Evolutionary conservation across 2,888 invertebrate genomes (phyloP).

Genomic region (Drosophila imparisetae): DNA sequence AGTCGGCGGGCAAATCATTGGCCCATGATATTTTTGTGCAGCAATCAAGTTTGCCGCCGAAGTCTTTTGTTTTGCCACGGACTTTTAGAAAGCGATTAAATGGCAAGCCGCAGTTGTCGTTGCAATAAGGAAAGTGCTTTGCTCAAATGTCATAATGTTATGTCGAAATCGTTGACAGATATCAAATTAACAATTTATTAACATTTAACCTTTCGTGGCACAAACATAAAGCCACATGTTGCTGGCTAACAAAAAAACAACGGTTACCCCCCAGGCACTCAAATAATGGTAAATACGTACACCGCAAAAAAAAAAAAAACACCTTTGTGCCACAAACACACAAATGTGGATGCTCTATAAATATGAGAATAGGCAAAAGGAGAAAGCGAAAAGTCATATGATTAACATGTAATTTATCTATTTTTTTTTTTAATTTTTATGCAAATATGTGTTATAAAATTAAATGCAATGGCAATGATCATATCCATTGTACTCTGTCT

Average conservation of each 20-base stretch:
- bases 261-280: constrained; percentile 45
- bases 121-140: constrained; percentile 60
- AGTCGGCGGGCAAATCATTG: constrained; percentile 35
- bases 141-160: constrained; percentile 63
- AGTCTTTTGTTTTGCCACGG: constrained; percentile 52
- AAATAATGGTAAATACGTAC: constrained; percentile 36
- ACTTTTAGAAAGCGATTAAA: constrained; percentile 51
- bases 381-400: constrained; percentile 25
- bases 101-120: constrained; percentile 32
- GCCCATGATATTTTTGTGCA: constrained; percentile 58
- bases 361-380: background rate
- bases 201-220: constrained; percentile 61
- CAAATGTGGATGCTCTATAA: constrained; percentile 1
- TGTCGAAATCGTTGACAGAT: constrained; percentile 55
- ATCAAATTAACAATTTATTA: constrained; percentile 68
- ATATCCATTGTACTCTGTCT: constrained; percentile 55
- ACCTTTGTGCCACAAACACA: constrained; percentile 36
- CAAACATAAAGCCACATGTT: constrained; percentile 26
- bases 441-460: constrained; percentile 45
- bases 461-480: constrained; percentile 60
- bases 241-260: constrained; percentile 16
- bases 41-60: constrained; percentile 50
- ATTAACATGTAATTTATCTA: constrained; percentile 41
- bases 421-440: constrained; percentile 4
- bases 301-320: constrained; percentile 5